Conservation (phyloP, 2,113 vertebrate species). For the Cyprinus carpio region DNA sequence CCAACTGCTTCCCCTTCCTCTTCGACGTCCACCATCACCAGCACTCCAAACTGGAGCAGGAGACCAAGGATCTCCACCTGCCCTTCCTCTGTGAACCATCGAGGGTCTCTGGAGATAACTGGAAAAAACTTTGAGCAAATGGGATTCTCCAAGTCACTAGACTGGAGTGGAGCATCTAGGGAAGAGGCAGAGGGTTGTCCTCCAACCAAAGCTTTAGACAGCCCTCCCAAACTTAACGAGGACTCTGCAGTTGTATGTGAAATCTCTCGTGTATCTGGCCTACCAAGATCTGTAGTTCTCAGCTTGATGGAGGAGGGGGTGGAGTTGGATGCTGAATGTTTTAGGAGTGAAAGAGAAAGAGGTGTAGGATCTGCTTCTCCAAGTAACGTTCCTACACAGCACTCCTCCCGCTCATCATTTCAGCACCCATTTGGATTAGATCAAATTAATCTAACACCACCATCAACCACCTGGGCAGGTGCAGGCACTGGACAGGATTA, state of each 20-base stretch:
- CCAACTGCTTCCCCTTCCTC: constrained; percentile 65
- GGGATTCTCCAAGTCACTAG: constrained; percentile 72
- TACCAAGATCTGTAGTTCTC: constrained; percentile 74
- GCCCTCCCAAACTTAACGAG: constrained; percentile 68
- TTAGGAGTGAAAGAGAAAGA: constrained; percentile 67
- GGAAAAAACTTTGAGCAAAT: constrained; percentile 61
- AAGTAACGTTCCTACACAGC: constrained; percentile 25
- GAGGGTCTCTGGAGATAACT: constrained; percentile 76
- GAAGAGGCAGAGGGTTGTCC: constrained; percentile 66
- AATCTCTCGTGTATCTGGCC: constrained; percentile 77
- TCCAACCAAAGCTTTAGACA: constrained; percentile 63
- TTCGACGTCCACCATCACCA: constrained; percentile 61
- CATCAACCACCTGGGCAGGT: constrained; percentile 44
- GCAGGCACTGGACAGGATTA: constrained; percentile 40
- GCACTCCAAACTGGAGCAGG: constrained; percentile 70
- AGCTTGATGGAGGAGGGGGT: constrained; percentile 81
- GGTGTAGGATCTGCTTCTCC: constrained; percentile 61
- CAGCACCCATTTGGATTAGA: constrained; percentile 46
- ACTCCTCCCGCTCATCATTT: constrained; percentile 41
- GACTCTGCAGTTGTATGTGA: constrained; percentile 76
- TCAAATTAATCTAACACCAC: constrained; percentile 21
- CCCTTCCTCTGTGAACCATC: constrained; percentile 72
- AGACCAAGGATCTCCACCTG: constrained; percentile 81
- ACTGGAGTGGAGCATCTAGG: constrained; percentile 68
- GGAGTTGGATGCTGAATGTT: constrained; percentile 78